Evolutionary conservation across 2,888 invertebrate species (phyloP).

Genomic region (Zygaena filipendulae): DNA sequence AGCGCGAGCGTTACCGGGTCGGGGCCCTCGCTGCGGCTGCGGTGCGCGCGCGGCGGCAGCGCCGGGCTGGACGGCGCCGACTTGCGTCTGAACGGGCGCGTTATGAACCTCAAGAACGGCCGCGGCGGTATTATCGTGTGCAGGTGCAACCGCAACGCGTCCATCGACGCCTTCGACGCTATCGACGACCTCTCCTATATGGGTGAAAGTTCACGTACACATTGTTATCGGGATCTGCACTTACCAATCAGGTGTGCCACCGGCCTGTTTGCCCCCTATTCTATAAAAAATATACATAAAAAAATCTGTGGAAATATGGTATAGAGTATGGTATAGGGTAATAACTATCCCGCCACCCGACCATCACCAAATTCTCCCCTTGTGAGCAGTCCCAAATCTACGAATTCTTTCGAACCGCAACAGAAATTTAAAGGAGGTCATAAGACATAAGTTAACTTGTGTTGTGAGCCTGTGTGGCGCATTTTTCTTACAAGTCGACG

Average conservation of each 20-base stretch:
- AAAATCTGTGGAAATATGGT: too few relatives aligned
- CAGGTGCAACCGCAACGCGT: conserved; percentile 63
- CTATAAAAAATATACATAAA: too few relatives aligned
- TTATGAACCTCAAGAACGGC: conserved; percentile 72
- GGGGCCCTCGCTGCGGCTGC: conserved; percentile 63
- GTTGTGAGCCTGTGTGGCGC: too few relatives aligned
- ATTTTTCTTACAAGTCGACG: too few relatives aligned
- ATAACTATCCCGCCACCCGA: too few relatives aligned
- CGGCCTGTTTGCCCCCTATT: too few relatives aligned
- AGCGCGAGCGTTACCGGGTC: conserved; percentile 52
- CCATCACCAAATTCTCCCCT: too few relatives aligned
- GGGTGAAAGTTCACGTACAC: conserved; percentile 23
- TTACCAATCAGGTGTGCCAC: not conserved
- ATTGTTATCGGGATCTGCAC: not conserved
- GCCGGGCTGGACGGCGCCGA: conserved; percentile 74
- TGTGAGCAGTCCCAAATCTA: too few relatives aligned
- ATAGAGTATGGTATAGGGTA: too few relatives aligned
- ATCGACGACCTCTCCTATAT: conserved; percentile 65
- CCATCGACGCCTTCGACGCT: conserved; percentile 59
- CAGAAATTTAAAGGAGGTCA: too few relatives aligned
- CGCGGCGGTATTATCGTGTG: conserved; percentile 66
- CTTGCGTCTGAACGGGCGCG: conserved; percentile 76
- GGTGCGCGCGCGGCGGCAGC: conserved; percentile 63
- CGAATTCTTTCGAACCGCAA: too few relatives aligned
- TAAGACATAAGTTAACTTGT: too few relatives aligned